phyloP scores from a whole-genome alignment of 2,113 vertebrate species.

The Puma concolor region DNA sequence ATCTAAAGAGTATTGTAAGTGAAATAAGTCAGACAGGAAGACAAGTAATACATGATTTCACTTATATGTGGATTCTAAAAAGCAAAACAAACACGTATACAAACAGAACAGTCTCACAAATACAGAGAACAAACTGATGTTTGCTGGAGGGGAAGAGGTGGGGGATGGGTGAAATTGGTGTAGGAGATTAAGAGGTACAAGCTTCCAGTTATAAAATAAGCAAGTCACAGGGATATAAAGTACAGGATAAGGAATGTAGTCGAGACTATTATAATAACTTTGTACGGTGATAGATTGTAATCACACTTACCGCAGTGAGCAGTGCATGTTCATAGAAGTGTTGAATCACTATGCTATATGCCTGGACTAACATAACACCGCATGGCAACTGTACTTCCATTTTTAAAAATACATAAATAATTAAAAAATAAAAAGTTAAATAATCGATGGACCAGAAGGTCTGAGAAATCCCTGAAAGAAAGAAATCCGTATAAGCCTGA shows the following conservation, averaged over 20 bases:
- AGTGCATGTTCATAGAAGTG: not conserved
- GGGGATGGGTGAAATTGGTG: not conserved
- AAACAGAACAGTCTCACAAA: not conserved
- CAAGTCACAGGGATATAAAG: not conserved
- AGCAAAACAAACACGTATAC: not conserved
- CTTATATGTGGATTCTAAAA: not conserved
- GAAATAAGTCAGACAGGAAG: not conserved
- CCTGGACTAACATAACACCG: not conserved
- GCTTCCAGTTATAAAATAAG: not conserved
- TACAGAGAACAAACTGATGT: not conserved
- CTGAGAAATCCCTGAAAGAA: not conserved
- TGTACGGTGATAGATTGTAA: not conserved
- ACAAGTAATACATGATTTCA: not conserved
- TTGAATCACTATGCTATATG: not conserved
- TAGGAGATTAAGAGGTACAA: not conserved
- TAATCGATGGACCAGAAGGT: not conserved
- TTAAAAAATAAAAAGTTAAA: not conserved
- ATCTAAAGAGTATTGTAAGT: not conserved
- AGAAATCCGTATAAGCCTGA: not conserved
- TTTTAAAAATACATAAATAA: not conserved
- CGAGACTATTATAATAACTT: not conserved
- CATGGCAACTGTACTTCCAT: not conserved
- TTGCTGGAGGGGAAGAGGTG: not conserved
- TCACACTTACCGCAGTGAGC: not conserved
- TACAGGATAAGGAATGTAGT: not conserved